These are phyloP conservation scores for Temnothorax ravouxi DNA, from an alignment of 2,888 invertebrate species.

Conservation along the genomic window DNA sequence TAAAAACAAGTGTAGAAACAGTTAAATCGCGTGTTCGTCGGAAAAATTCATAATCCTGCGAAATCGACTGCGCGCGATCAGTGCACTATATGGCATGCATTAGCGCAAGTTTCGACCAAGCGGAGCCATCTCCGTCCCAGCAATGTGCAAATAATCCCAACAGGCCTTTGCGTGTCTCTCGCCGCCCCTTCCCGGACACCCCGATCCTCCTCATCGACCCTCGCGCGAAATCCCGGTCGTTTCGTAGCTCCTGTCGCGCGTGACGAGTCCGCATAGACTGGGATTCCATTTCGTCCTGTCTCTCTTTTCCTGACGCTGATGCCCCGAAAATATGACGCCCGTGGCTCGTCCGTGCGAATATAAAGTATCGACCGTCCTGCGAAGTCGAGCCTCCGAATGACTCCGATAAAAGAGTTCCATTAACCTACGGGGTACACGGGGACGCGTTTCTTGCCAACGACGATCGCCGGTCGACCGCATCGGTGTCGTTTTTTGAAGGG, in stretches of 20 bases:
- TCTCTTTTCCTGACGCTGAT: conserved; percentile 52
- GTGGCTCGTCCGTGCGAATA: conserved; percentile 61
- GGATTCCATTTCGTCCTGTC: conserved; percentile 69
- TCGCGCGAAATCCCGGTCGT: conserved; percentile 66
- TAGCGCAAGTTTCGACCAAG: conserved; percentile 63
- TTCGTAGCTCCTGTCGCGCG: conserved; percentile 66
- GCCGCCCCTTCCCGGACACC: conserved; percentile 31
- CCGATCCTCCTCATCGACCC: conserved; percentile 59
- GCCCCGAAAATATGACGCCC: conserved; percentile 61
- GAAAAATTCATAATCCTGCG: conserved; percentile 50
- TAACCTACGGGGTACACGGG: conserved; percentile 42
- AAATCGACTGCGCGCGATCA: conserved; percentile 47
- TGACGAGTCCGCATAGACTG: conserved; percentile 68
- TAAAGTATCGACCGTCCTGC: conserved; percentile 72
- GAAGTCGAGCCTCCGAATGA: conserved; percentile 49
- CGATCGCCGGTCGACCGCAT: conserved; percentile 33
- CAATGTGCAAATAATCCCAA: conserved; percentile 72
- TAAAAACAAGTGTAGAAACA: neutral
- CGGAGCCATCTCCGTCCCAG: conserved; percentile 48
- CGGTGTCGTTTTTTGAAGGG: conserved; percentile 24
- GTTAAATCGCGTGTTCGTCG: conserved; percentile 24
- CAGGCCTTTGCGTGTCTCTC: conserved; percentile 61
- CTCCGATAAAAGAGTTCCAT: conserved; percentile 70
- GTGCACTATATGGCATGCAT: conserved; percentile 38
- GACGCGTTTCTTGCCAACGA: conserved; percentile 39